Base-by-base conservation (phyloP, 2,113 vertebrate genomes). In the Echinops telfairi region DNA sequence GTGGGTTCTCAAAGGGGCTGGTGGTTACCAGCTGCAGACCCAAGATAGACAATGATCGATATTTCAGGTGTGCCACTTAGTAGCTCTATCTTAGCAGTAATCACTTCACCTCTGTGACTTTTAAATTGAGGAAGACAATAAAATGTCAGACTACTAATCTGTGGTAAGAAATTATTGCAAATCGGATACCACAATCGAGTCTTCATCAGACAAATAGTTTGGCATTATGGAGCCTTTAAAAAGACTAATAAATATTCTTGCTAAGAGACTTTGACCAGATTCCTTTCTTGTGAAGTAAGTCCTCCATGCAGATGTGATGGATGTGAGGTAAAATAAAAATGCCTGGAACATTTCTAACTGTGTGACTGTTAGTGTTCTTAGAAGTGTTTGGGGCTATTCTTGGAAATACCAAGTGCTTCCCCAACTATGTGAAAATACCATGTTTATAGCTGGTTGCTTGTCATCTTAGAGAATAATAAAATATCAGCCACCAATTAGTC, bases 301-400 rank as follows among this genome's bases (percentile, higher is more conserved):
- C 5, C 19, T 92, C 64, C 80, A n/a, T 17, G 77, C 27, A 88
- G 6, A 8, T 36, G 27, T 6, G 2, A 73, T 47, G 2, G 7
- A 25, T 25, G 22, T 83, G 22, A 83, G 4, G 27, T 75, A 94
- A 93, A 94, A 91, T 47, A 53, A 3, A 76, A 92, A 71, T 19
- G 75, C 0, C 60, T 6, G 36, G 83, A 2, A 1, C 16, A 71
- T 86, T 33, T 57, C 11, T 36, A 93, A 83, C 64, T 86, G 12
- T 38, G 9, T 43, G 38, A 84, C 68, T 25, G 3, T 22, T 89
- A 38, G 36, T 81, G 11, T 62, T 75, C 36, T 17, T 76, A 31
- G 58, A 71, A 23, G 12, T 36, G 10, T 12, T 58, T 81, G 5
- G 3, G 25, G 22, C 27, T 80, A 38, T 83, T 86, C 17, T 62